phyloP scores from a whole-genome alignment of 2,888 invertebrate species.

The Scrobipalpa atriplicella region DNA sequence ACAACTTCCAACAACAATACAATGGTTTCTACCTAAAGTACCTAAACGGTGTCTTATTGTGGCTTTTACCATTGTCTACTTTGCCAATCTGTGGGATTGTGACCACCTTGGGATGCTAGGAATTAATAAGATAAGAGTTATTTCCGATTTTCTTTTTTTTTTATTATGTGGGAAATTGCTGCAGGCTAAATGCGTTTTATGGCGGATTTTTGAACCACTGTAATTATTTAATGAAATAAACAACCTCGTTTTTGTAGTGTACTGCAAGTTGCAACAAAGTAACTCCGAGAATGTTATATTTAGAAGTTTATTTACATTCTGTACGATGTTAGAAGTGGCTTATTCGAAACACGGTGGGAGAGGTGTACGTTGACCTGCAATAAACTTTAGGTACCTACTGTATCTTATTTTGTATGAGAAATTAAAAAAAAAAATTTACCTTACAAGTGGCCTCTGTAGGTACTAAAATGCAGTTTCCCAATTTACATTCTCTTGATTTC shows the following conservation, averaged over 20 bases:
- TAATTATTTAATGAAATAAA: too few species aligned
- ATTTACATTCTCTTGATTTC: too few species aligned
- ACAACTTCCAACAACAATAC: too few species aligned
- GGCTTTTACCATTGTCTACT: constrained; percentile 1
- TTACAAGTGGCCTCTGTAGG: too few species aligned
- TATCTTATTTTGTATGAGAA: background rate
- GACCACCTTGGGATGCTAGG: background rate
- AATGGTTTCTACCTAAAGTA: background rate
- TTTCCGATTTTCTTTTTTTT: background rate
- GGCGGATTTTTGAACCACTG: too few species aligned
- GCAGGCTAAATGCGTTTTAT: too few species aligned
- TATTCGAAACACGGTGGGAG: background rate
- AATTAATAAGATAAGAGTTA: background rate
- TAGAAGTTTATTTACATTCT: constrained; percentile 3
- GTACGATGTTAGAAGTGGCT: background rate
- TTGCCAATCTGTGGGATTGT: background rate
- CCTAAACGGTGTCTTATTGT: background rate
- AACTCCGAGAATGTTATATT: background rate
- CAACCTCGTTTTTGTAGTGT: too few species aligned
- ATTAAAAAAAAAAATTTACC: too few species aligned
- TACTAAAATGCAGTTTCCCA: too few species aligned
- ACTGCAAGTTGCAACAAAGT: background rate
- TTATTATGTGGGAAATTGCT: too few species aligned
- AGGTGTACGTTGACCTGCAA: constrained; percentile 6
- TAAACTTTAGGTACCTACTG: too few species aligned